A percentile compares a stretch with the other conserved stretches of the same genome.
Conservation (phyloP, 2,888 invertebrate genomes). For the Idaea biselata region DNA sequence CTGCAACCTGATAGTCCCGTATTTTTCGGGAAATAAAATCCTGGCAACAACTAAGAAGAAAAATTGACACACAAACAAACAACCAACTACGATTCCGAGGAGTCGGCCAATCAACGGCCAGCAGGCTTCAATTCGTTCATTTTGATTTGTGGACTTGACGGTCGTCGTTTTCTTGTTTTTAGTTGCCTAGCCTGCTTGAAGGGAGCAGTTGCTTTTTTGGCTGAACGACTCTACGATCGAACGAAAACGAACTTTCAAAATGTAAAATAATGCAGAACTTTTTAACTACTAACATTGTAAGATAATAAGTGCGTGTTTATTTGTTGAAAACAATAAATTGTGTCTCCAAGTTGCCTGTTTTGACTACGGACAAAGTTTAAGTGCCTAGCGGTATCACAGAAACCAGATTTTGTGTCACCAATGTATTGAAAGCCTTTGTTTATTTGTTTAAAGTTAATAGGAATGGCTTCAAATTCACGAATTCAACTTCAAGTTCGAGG, state of each 20-base stretch:
- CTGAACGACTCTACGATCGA: conserved; percentile 73
- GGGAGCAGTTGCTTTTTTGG: conserved; percentile 64
- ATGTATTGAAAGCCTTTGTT: conserved; percentile 49
- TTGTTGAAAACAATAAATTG: conserved; percentile 12
- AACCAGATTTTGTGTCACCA: conserved; percentile 61
- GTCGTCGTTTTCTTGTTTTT: conserved; percentile 2
- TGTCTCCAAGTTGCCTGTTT: conserved; percentile 10
- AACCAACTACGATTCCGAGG: conserved; percentile 23
- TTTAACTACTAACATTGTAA: background rate
- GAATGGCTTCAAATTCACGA: conserved; percentile 32
- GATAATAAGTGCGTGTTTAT: background rate
- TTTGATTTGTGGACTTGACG: background rate
- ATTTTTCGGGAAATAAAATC: background rate
- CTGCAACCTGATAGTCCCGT: no score
- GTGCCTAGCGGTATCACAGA: conserved; percentile 63
- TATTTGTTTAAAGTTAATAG: conserved; percentile 41
- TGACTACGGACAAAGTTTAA: conserved; percentile 32
- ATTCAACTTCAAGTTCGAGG: conserved; percentile 34
- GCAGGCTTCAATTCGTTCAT: background rate
- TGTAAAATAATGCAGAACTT: conserved; percentile 20
- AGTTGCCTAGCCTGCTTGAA: conserved; percentile 45
- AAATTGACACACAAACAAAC: conserved; percentile 44
- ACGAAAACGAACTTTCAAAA: conserved; percentile 66
- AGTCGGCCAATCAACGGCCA: background rate
- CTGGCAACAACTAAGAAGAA: background rate